Percentiles rank a stretch among this genome's conserved stretches.
These are phyloP conservation scores for Diglossa cyanea DNA, from an alignment of 2,797 vertebrate genomes.

Conservation along the genomic window DNA sequence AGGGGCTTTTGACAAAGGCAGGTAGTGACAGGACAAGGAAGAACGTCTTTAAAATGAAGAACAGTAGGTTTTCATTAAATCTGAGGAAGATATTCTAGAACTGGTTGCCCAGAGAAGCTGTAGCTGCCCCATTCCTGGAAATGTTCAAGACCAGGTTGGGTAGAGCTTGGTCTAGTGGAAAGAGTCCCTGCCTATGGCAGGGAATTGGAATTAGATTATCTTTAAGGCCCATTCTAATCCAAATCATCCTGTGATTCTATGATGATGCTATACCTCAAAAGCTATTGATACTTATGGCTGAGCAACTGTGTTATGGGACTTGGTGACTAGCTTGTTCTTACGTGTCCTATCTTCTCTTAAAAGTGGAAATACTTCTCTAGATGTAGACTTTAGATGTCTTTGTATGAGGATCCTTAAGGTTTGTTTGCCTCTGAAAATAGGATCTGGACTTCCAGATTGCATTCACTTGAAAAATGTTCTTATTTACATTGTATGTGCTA, in stretches of 20 bases:
- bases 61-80: not conserved
- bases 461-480: not conserved
- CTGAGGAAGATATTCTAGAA: not conserved
- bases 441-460: not conserved
- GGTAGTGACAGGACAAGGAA: not conserved
- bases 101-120: not conserved
- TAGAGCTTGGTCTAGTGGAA: not conserved
- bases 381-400: not conserved
- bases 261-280: not conserved
- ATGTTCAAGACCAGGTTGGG: not conserved
- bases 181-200: not conserved
- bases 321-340: not conserved
- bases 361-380: not conserved
- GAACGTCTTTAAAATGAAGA: not conserved
- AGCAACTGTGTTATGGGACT: not conserved
- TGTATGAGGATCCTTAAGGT: not conserved
- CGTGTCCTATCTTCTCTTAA: not conserved
- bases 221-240: not conserved
- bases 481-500: not conserved
- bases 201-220: not conserved
- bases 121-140: not conserved
- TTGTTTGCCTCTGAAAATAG: not conserved
- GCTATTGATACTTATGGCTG: accelerated
- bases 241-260: not conserved
- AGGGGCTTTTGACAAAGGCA: not conserved